A percentile compares a stretch with the other conserved stretches of the same genome.
Conservation (phyloP, 2,888 invertebrate genomes). For the Augochlorella aurata region DNA sequence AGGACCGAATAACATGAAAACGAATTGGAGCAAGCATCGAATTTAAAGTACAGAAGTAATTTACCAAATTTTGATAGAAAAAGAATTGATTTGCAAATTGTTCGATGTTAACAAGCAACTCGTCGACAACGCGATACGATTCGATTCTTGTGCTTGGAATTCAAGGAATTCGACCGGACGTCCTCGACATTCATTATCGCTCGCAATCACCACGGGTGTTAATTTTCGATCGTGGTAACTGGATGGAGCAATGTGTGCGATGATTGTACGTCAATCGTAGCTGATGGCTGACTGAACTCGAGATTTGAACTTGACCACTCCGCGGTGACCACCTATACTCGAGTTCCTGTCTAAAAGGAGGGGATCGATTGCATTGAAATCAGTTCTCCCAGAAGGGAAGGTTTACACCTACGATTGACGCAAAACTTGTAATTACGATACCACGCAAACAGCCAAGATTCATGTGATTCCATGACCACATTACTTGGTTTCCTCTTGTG, state of each 20-base stretch:
- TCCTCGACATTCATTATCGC: slow-evolving; percentile 28
- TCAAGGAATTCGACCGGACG: slow-evolving; percentile 6
- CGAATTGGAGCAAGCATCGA: neutral
- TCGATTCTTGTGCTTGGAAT: slow-evolving; percentile 15
- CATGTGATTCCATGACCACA: slow-evolving; percentile 37
- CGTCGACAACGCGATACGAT: slow-evolving; percentile 18
- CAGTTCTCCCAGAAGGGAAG: slow-evolving; percentile 48
- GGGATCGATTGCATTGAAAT: slow-evolving; percentile 62
- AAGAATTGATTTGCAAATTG: neutral
- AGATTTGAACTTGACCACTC: slow-evolving; percentile 77
- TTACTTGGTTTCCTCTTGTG: no score
- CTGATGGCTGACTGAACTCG: slow-evolving; percentile 73
- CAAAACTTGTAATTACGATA: slow-evolving; percentile 25
- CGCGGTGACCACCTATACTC: slow-evolving; percentile 55
- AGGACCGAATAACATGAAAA: slow-evolving; percentile 8
- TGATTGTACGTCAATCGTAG: slow-evolving; percentile 71
- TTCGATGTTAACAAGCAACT: slow-evolving; percentile 25
- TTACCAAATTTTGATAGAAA: neutral
- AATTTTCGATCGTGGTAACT: slow-evolving; percentile 41
- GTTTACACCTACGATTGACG: slow-evolving; percentile 55
- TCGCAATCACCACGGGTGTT: slow-evolving; percentile 24
- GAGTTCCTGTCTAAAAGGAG: slow-evolving; percentile 53
- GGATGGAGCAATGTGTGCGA: slow-evolving; percentile 34
- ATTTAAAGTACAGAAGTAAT: neutral
- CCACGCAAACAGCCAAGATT: slow-evolving; percentile 18